Evolutionary conservation across 2,113 vertebrate genomes (phyloP).

Genomic region (Otus sunia): DNA sequence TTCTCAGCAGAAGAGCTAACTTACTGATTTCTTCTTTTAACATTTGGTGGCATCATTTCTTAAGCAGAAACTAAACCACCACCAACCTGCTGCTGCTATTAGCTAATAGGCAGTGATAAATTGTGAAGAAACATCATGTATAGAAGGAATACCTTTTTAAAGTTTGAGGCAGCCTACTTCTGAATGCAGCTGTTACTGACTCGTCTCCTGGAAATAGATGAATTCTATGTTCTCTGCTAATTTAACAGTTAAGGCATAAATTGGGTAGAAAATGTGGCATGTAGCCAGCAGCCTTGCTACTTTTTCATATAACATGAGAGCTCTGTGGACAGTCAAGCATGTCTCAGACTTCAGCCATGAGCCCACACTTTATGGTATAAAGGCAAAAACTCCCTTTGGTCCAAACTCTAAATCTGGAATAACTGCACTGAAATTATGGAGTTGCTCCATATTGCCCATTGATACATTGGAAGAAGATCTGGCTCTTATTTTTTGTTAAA

Average conservation of each 20-base stretch:
- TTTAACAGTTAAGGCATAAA: neutral
- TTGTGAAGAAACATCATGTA: neutral
- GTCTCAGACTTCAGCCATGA: neutral
- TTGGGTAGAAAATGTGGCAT: neutral
- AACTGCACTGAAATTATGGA: neutral
- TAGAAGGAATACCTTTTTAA: neutral
- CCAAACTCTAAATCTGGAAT: neutral
- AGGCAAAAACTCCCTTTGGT: neutral
- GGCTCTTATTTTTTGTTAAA: neutral
- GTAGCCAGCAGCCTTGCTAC: neutral
- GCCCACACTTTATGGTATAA: neutral
- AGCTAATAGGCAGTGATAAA: neutral
- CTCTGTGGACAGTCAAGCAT: neutral
- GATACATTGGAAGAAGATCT: neutral
- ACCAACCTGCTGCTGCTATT: neutral
- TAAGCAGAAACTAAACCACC: neutral
- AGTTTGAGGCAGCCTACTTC: neutral
- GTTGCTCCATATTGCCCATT: neutral
- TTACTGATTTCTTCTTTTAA: conserved; percentile 26
- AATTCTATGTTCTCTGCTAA: neutral
- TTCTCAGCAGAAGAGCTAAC: conserved; percentile 19
- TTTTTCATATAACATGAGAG: neutral
- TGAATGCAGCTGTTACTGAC: neutral
- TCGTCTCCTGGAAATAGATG: neutral
- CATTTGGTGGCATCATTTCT: conserved; percentile 34